A percentile compares a stretch with the other conserved stretches of the same genome.
Conservation (phyloP, 2,888 invertebrate species). For the Eudasyphora cyanicolor region DNA sequence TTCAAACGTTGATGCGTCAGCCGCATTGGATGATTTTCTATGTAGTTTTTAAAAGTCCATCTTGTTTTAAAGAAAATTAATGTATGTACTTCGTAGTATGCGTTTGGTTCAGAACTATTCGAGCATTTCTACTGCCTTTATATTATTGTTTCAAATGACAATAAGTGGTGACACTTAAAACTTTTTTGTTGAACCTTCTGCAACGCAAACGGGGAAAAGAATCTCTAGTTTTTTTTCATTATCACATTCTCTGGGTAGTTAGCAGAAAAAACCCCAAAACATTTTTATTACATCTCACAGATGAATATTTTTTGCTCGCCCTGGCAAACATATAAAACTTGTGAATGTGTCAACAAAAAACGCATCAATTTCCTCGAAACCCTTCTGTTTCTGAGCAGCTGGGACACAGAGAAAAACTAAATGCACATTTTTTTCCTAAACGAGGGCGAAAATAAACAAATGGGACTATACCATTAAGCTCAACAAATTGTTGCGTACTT, state of each 20-base stretch:
- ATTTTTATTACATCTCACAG: not conserved
- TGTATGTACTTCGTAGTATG: too few relatives aligned
- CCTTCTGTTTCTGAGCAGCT: not conserved
- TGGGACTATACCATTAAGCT: not conserved
- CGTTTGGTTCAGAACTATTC: too few relatives aligned
- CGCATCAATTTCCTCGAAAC: not conserved
- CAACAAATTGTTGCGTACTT: not conserved
- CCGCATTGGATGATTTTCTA: too few relatives aligned
- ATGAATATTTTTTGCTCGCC: not conserved
- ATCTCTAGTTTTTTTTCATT: not conserved
- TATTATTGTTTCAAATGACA: too few relatives aligned
- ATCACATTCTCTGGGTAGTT: not conserved
- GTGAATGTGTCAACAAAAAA: not conserved
- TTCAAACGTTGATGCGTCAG: too few relatives aligned
- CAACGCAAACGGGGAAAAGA: too few relatives aligned
- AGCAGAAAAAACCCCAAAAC: not conserved
- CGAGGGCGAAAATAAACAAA: not conserved
- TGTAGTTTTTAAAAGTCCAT: too few relatives aligned
- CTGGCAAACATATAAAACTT: not conserved
- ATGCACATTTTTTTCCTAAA: too few relatives aligned
- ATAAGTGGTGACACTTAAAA: too few relatives aligned
- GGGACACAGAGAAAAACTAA: not conserved
- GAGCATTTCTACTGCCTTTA: too few relatives aligned
- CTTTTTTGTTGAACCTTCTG: too few relatives aligned
- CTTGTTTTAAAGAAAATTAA: too few relatives aligned